Conservation (phyloP, 2,888 invertebrate genomes). For the Zhuqinia jingwanae region DNA sequence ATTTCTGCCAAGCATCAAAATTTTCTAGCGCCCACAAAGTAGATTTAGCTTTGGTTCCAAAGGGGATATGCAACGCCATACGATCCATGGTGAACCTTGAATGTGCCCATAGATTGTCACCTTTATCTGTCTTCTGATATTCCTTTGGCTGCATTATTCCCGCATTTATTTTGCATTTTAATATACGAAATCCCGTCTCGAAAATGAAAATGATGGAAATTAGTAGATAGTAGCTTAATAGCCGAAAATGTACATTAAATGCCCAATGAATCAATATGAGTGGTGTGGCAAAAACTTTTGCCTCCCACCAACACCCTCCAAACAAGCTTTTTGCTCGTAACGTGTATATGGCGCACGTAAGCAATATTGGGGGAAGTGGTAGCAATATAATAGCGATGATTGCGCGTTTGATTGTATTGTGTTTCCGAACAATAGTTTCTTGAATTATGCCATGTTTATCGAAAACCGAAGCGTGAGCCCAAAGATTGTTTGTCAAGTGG, state of each 20-base stretch:
- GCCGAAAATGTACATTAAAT: slow-evolving; percentile 5
- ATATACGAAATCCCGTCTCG: background rate
- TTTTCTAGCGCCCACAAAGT: background rate
- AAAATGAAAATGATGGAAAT: slow-evolving; percentile 22
- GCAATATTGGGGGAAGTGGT: background rate
- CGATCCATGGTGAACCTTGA: background rate
- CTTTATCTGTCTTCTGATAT: background rate
- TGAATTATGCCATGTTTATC: background rate
- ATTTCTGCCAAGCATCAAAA: background rate
- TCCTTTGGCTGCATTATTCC: background rate
- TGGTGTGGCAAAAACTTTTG: background rate
- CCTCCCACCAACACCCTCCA: background rate
- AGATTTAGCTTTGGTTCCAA: background rate
- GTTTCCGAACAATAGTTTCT: background rate
- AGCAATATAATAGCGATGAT: background rate
- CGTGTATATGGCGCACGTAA: background rate
- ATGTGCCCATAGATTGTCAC: background rate
- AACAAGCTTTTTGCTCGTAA: background rate
- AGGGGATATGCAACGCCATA: background rate
- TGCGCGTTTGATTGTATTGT: background rate
- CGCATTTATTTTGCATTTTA: background rate
- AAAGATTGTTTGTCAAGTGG: background rate
- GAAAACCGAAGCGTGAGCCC: background rate
- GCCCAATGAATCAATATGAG: background rate
- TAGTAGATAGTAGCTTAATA: background rate